These are phyloP conservation scores for Amblyornis subalaris DNA, from an alignment of 2,113 vertebrate species.

Conservation along the genomic window DNA sequence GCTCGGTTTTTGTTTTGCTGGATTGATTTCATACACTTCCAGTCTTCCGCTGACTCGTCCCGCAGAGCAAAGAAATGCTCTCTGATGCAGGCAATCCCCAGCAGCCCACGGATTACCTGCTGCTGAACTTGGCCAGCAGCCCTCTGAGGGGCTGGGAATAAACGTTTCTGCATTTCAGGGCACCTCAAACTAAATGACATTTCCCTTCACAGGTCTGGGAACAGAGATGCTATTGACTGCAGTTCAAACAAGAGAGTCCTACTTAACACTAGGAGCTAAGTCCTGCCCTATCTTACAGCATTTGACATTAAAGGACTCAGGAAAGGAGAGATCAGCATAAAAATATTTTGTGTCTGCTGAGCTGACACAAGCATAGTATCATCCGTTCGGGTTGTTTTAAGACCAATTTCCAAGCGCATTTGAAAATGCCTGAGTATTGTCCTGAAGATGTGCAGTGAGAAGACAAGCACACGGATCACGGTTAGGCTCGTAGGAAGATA, in stretches of 20 bases:
- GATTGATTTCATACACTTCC: background rate
- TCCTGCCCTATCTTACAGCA: background rate
- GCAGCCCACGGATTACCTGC: background rate
- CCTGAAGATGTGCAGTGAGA: background rate
- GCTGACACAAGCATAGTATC: background rate
- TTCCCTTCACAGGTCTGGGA: background rate
- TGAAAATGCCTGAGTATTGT: background rate
- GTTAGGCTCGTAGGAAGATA: background rate
- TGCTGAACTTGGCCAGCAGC: background rate
- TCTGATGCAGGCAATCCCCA: background rate
- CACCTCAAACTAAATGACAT: background rate
- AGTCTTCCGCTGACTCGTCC: background rate
- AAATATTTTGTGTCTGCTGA: background rate
- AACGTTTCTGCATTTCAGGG: background rate
- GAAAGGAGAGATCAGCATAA: background rate
- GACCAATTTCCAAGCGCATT: background rate
- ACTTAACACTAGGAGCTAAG: background rate
- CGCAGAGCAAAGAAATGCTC: background rate
- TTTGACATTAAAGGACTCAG: background rate
- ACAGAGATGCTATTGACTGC: background rate
- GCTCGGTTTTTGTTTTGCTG: background rate
- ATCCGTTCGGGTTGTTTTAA: background rate
- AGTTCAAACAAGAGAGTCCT: background rate
- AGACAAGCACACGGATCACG: background rate
- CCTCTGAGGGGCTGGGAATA: background rate